A percentile compares a stretch with the other conserved stretches of the same genome.
phyloP scores from a whole-genome alignment of 2,888 invertebrate species.

The Eurois occulta region DNA sequence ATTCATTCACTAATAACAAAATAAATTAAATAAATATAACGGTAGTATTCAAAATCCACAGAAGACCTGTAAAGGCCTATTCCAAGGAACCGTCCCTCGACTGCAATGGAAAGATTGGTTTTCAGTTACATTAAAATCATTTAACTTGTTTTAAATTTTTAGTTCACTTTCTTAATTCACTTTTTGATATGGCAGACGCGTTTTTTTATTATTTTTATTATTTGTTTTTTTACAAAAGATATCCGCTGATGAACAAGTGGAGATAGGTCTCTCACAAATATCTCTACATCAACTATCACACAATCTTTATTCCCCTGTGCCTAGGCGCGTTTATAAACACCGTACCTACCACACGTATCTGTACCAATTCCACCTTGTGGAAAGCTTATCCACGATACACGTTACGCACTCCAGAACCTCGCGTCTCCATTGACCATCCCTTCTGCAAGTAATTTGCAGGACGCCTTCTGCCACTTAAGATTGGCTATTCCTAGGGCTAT shows the following conservation, averaged over 20 bases:
- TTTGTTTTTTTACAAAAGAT: too few species aligned
- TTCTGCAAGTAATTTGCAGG: background rate
- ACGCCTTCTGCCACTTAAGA: background rate
- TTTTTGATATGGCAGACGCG: too few species aligned
- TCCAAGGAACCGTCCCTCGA: too few species aligned
- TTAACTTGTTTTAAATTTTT: too few species aligned
- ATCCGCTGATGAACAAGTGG: background rate
- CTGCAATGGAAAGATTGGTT: too few species aligned
- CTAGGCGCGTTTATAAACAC: background rate
- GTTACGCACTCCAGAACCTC: background rate
- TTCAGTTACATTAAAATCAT: too few species aligned
- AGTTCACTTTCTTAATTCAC: too few species aligned
- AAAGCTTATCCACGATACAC: background rate
- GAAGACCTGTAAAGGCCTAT: too few species aligned
- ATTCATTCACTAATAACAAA: too few species aligned
- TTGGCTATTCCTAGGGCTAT: background rate
- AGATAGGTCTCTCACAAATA: background rate
- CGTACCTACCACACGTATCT: background rate
- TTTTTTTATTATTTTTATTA: too few species aligned
- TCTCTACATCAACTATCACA: background rate
- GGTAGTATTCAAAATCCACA: too few species aligned
- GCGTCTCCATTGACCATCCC: background rate
- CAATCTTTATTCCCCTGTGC: background rate
- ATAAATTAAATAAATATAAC: too few species aligned
- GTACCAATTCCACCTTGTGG: background rate